A percentile compares a stretch with the other conserved stretches of the same genome.
phyloP scores from a whole-genome alignment of 2,797 vertebrate genomes.

The Leucoraja ocellata region DNA sequence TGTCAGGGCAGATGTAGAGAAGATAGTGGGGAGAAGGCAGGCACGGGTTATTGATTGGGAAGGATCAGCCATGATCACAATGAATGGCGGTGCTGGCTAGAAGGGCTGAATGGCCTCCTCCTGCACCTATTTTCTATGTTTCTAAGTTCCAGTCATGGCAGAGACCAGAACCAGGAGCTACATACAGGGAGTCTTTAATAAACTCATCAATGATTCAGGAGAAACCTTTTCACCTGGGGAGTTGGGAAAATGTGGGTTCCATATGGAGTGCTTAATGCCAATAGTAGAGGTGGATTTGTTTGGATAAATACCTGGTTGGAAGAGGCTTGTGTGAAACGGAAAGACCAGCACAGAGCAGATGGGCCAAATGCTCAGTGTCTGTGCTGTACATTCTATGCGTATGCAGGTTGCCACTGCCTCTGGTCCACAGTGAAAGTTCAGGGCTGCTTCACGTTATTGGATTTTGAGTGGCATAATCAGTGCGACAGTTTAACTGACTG shows the following conservation, averaged over 20 bases:
- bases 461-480: slow-evolving; percentile 6
- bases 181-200: not conserved
- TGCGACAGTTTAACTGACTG: not conserved
- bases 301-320: not conserved
- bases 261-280: not conserved
- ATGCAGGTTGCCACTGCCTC: not conserved
- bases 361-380: not conserved
- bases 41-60: no score
- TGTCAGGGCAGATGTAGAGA: no score
- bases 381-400: not conserved
- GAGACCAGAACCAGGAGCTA: no score
- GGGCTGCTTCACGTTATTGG: not conserved
- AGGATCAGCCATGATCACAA: no score
- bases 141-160: no score
- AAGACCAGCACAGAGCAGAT: no score
- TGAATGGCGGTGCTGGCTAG: no score
- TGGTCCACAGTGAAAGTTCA: not conserved
- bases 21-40: no score
- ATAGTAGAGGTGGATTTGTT: not conserved
- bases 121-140: no score
- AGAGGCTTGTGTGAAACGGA: no score
- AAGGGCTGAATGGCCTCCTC: no score
- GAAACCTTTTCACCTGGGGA: not conserved
- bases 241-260: not conserved
- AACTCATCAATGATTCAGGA: not conserved